Percentiles rank a stretch among this genome's conserved stretches.
Evolutionary conservation across 2,797 vertebrate genomes (phyloP).

Genomic region (Allochrocebus solatus): DNA sequence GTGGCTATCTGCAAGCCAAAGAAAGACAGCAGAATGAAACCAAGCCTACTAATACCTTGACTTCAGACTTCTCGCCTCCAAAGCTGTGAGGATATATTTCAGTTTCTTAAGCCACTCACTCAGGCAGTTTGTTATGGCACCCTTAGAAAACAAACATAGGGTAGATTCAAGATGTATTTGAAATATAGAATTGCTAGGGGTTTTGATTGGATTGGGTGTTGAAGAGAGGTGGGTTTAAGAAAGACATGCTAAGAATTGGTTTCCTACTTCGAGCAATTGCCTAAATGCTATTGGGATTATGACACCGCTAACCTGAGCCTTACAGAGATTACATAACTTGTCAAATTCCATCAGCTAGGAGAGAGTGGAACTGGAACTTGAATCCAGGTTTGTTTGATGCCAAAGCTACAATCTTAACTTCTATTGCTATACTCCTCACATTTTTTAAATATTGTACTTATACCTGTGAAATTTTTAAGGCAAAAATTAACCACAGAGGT

Average conservation of each 20-base stretch:
- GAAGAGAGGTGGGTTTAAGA: background rate
- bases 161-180: background rate
- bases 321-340: background rate
- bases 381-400: background rate
- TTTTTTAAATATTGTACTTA: background rate
- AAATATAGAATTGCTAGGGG: background rate
- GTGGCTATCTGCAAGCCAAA: background rate
- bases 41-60: background rate
- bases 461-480: background rate
- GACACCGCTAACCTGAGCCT: background rate
- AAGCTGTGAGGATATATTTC: background rate
- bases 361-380: background rate
- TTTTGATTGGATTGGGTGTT: background rate
- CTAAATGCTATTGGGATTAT: background rate
- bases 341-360: background rate
- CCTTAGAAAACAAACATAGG: background rate
- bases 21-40: background rate
- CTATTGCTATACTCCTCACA: background rate
- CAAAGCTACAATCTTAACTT: background rate
- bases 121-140: background rate
- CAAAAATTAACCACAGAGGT: background rate
- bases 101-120: background rate
- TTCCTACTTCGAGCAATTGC: background rate
- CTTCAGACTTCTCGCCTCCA: background rate
- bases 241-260: background rate